Conservation (phyloP, 1,140 invertebrate species). For the Chrysopa pallens region DNA sequence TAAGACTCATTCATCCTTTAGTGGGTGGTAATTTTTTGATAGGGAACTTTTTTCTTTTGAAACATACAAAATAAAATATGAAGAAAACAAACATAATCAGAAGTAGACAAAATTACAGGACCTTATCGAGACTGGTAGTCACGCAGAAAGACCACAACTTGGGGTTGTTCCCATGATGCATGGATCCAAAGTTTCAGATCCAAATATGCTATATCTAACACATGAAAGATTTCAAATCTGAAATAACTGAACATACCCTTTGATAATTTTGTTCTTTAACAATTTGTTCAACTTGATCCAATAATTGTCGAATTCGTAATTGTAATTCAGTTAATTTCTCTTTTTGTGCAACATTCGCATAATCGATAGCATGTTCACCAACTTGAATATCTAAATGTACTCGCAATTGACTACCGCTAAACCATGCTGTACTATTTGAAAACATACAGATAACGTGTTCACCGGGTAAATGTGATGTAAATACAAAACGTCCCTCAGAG, state of each 20-base stretch:
- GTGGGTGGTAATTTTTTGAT: too few species aligned
- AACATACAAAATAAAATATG: too few species aligned
- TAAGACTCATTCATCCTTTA: too few species aligned
- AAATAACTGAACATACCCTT: constrained; percentile 41
- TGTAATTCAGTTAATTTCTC: constrained; percentile 95
- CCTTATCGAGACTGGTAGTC: too few species aligned
- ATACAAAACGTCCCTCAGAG: constrained; percentile 88
- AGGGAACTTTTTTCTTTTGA: too few species aligned
- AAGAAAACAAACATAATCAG: too few species aligned
- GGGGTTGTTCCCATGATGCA: too few species aligned
- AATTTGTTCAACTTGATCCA: constrained; percentile 98
- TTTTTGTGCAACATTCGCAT: constrained; percentile 91
- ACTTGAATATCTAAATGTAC: constrained; percentile 98
- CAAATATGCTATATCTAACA: too few species aligned
- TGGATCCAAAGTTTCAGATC: too few species aligned
- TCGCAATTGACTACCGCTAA: constrained; percentile 77
- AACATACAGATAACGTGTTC: constrained; percentile 97
- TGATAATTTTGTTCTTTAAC: constrained; percentile 99
- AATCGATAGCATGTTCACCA: constrained; percentile 96
- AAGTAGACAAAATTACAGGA: too few species aligned
- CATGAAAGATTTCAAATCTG: too few species aligned
- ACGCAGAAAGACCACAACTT: too few species aligned
- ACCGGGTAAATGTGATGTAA: constrained; percentile 90
- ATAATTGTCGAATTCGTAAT: constrained; percentile 80
- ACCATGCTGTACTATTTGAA: constrained; percentile 95